Percentiles rank a stretch among this genome's conserved stretches.
Conservation (phyloP, 1,140 invertebrate species). For the Littorina saxatilis region DNA sequence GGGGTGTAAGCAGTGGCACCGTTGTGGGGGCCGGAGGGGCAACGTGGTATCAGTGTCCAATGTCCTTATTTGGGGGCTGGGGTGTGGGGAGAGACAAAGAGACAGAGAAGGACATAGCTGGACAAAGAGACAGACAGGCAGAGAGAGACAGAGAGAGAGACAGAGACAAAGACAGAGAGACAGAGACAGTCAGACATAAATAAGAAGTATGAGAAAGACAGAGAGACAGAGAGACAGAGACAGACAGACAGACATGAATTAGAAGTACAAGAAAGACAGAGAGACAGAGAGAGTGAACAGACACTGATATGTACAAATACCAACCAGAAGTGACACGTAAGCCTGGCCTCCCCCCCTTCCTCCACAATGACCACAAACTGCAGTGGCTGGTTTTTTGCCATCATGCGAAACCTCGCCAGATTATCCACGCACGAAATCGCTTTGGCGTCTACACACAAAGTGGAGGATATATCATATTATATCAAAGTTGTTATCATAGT, state of each 20-base stretch:
- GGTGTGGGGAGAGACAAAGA: background rate
- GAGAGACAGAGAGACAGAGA: conserved; percentile 1
- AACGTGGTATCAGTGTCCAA: no score
- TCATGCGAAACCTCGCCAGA: conserved; percentile 5
- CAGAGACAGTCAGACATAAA: no score
- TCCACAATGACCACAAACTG: conserved; percentile 22
- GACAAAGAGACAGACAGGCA: no score
- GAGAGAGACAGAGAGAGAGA: no score
- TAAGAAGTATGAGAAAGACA: no score
- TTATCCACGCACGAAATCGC: background rate
- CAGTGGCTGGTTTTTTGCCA: conserved; percentile 14
- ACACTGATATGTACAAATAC: no score
- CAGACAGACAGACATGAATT: background rate
- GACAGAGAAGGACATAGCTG: no score
- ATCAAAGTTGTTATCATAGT: no score
- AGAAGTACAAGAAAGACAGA: background rate
- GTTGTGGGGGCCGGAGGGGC: no score
- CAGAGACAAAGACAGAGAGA: no score
- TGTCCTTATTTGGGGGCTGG: no score
- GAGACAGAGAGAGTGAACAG: background rate
- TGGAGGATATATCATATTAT: background rate
- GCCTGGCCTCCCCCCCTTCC: background rate
- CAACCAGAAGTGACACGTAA: conserved; percentile 28
- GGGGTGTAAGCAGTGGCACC: no score
- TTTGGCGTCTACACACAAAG: background rate